Percentiles rank a stretch among this genome's conserved stretches.
These are phyloP conservation scores for Thunnus albacares DNA, from an alignment of 2,797 vertebrate genomes.

Conservation along the genomic window DNA sequence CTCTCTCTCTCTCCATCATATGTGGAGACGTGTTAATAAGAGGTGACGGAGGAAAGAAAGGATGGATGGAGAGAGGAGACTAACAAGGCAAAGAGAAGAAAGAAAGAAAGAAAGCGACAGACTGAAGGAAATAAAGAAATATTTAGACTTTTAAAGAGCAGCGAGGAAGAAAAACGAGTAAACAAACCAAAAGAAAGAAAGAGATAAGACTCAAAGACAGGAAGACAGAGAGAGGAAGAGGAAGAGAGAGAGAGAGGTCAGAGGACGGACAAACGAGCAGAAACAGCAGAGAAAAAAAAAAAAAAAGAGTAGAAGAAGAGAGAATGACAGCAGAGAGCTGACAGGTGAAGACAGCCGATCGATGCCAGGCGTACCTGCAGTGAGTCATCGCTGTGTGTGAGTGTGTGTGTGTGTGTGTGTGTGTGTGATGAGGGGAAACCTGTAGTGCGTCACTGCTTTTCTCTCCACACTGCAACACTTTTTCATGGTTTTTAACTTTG, in stretches of 20 bases:
- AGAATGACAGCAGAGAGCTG: conserved; percentile 5
- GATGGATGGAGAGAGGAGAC: neutral
- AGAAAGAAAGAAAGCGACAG: neutral
- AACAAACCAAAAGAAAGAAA: too few species aligned
- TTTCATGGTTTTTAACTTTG: too few species aligned
- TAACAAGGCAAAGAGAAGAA: neutral
- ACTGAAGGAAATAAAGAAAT: neutral
- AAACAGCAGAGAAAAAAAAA: neutral
- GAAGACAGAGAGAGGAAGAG: too few species aligned
- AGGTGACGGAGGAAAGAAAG: neutral
- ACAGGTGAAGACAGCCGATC: conserved; percentile 41
- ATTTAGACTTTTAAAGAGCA: too few species aligned
- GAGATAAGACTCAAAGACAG: too few species aligned
- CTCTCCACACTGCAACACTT: too few species aligned
- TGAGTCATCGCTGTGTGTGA: conserved; percentile 33
- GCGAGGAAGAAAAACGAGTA: neutral
- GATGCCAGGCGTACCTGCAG: conserved; percentile 29
- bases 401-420: neutral
- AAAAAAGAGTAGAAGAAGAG: neutral
- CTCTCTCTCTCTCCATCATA: neutral
- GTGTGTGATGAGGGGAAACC: conserved; percentile 33
- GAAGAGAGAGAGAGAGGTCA: conserved; percentile 9
- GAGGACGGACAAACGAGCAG: neutral
- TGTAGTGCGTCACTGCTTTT: conserved; percentile 38
- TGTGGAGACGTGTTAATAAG: neutral